Evolutionary conservation across 2,797 vertebrate genomes (phyloP), one percentile per base, ranked within the genome.

Genomic region (Gymnopithys bicolor): DNA sequence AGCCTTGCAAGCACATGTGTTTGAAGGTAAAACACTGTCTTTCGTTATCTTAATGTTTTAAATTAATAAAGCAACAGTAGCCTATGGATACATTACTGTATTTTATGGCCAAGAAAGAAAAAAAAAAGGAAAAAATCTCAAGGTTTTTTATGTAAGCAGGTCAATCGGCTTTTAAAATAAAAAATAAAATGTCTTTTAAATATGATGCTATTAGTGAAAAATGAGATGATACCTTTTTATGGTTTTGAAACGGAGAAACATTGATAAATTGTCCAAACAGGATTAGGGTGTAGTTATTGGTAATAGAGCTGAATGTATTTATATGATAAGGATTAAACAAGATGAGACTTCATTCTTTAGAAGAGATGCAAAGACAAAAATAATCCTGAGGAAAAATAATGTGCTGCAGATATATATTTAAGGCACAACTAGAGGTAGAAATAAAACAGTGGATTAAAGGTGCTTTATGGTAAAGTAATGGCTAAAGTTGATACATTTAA

Each of bases 231-330:
- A 63, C 46, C 32, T 78, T 79, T 73, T 53, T 39, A 19, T 70
- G 33, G 56, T 91, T 90, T 69, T 70, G 41, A 68, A 94, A 83
- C 37, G 9, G 0, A 5, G 77, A 82, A 96, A 48, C 69, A 66
- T 12, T 60, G 89, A 74, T 87, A 48, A 91, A 84, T 95, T 91
- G 79, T 76, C 94, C 77, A 91, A 94, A 93, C 60, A 77, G 80
- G 83, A 90, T 96, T 94, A 89, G n/a, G 58, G 25, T 60, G 46
- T 67, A 70, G 55, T 79, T 94, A 60, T 48, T 82, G 67, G 56
- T 84, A 82, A 89, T 84, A 75, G 84, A 95, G 37, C 35, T 30
- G 85, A 89, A 74, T 51, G 13, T 62, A 15, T 93, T 86, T 84
- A 16, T 86, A 33, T 48, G 52, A 70, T 53, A 58, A 73, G 85